Evolutionary conservation across 2,888 invertebrate genomes (phyloP), one percentile per base, ranked within the genome.

Genomic region (Chydorus sphaericus): DNA sequence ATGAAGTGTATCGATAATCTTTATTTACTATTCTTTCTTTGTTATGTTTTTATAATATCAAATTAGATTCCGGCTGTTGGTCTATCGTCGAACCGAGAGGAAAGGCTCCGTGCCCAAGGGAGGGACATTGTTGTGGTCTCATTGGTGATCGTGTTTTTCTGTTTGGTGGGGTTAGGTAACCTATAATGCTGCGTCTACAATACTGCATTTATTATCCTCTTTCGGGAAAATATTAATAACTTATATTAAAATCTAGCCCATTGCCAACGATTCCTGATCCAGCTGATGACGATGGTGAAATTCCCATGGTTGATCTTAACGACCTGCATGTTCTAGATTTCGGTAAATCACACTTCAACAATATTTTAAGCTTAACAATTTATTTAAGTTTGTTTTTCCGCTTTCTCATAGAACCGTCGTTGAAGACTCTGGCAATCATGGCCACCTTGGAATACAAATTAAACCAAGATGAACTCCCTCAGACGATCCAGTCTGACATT

Each of bases 141-240:
- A 77, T 83, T 63, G 79, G 76, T 14, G 76, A 82, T 61, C 76
- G 79, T 65, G 77, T 90, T 62, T 91, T 80, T 69, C 72, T 92
- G 56, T 93, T 93, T 73, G 92, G 92, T 49, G 93, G 93, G 38
- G 91, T 91, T 56, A 90, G 88, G 84, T 85, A 70, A 65, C 63
- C 30, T 26, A 10, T 6, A 6, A 14, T 18, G 10, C 14, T 23
- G 33, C 26, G 14, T 26, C 3, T 57, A n/a, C n/a, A n/a, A n/a
- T 33, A 33, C 8, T n/a, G n/a, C n/a, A n/a, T n/a, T n/a, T n/a
- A n/a, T n/a, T n/a, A n/a, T 14, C 16, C 4, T 57, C 14, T 57
- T 28, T 31, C 31, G n/a, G n/a, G n/a, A n/a, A n/a, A n/a, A n/a
- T n/a, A n/a, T n/a, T n/a, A n/a, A n/a, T n/a, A n/a, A n/a, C n/a